phyloP scores from a whole-genome alignment of 2,797 vertebrate genomes.

The Sebastes melanostomus region DNA sequence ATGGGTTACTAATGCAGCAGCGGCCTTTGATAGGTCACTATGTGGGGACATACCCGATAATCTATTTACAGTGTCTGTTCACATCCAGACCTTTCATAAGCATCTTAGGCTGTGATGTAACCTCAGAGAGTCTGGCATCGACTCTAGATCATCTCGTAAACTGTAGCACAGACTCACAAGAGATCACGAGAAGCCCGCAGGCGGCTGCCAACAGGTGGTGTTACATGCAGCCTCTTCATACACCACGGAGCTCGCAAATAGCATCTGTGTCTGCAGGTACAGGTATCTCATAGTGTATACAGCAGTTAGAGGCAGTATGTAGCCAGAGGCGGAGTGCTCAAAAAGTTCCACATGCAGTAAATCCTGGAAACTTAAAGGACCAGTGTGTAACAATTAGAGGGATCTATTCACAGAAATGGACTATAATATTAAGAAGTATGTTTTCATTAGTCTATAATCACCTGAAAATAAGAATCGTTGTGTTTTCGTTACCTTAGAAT shows the following conservation, averaged over 20 bases:
- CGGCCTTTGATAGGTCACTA: slow-evolving; percentile 1
- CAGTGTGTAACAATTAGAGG: no score
- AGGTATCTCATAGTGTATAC: neutral
- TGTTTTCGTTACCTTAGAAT: no score
- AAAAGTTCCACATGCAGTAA: neutral
- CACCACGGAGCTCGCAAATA: neutral
- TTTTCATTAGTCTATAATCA: no score
- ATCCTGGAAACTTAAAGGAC: neutral
- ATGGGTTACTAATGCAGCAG: slow-evolving; percentile 16
- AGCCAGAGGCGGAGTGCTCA: neutral
- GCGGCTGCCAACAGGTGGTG: neutral
- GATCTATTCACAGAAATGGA: no score
- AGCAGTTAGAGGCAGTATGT: neutral
- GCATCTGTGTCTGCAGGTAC: neutral
- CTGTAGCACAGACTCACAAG: neutral
- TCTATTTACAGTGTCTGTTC: slow-evolving; percentile 22
- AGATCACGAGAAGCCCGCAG: neutral
- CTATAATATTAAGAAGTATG: no score
- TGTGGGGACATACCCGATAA: neutral
- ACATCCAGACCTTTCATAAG: slow-evolving; percentile 13
- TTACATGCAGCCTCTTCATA: neutral
- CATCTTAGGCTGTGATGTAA: slow-evolving; percentile 16
- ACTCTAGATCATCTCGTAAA: slow-evolving; percentile 24
- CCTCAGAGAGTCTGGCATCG: neutral
- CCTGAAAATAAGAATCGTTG: no score